Conservation (phyloP, 2,113 vertebrate genomes). For the Calypte anna region DNA sequence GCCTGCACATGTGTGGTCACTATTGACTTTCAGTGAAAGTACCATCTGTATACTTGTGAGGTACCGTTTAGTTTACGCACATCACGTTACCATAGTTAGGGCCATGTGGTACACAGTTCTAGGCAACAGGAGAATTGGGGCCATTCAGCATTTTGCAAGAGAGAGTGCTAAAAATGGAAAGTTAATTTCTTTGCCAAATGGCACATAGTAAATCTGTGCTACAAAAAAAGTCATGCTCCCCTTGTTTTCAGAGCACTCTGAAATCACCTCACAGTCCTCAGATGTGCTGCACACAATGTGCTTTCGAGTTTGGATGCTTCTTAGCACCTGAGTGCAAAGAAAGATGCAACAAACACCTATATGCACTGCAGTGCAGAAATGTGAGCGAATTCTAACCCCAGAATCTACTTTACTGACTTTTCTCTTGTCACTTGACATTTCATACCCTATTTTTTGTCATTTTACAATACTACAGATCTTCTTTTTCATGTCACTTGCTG, state of each 20-base stretch:
- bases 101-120: neutral
- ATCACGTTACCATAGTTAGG: neutral
- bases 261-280: neutral
- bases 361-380: neutral
- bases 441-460: neutral
- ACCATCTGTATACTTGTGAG: neutral
- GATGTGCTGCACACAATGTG: neutral
- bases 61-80: neutral
- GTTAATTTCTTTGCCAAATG: neutral
- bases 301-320: neutral
- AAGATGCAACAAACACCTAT: neutral
- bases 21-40: neutral
- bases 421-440: neutral
- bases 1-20: neutral
- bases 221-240: neutral
- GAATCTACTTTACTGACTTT: neutral
- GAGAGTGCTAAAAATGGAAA: neutral
- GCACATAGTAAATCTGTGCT: neutral
- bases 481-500: neutral
- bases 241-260: neutral
- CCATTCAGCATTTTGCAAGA: neutral
- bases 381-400: neutral
- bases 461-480: neutral
- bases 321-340: neutral
- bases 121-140: constrained; percentile 5